Evolutionary conservation across 2,113 vertebrate genomes (phyloP), one percentile per base, ranked within the genome.

Genomic region (Lophius piscatorius): DNA sequence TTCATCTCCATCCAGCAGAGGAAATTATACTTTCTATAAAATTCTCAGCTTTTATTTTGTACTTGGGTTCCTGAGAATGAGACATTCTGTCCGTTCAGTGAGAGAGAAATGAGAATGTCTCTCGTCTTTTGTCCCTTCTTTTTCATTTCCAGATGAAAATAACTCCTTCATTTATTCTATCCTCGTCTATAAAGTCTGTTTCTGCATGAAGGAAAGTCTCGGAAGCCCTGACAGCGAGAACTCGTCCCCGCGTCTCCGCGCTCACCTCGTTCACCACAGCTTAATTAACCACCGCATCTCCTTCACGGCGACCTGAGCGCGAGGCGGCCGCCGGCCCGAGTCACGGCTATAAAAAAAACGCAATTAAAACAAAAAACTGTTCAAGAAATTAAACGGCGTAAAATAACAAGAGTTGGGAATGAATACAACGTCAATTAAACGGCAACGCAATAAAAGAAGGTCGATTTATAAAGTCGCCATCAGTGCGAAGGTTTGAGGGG

Each of bases 201-300:
- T 22, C 36, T 13, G 31, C 31, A 21, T 39, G 23, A 20, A 42
- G 17, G 11, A 28, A 26, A 2, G 44, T 50, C 38, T 46, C 2
- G 0, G 5, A 11, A 18, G n/a, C 18, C 29, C 44, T 11, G 42
- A 12, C 16, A 29, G 49, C 50, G 24, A 29, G 50, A 39, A 22
- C 55, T 29, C 41, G 54, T 63, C 47, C 20, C 52, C 23, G 18
- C 50, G 48, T 66, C 51, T 58, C 48, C 14, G 20, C 55, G 48
- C 33, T 76, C 48, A 77, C 66, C 73, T 77, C 59, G 29, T 61
- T 74, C 58, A 48, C 50, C 8, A 41, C n/a, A 78, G 61, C 58
- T 70, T 74, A 77, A 80, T 80, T 74, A 74, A 64, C 45, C 79
- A 28, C 31, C 26, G 74, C 58, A 46, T 58, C 62, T 72, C 47